Evolutionary conservation across 2,113 vertebrate genomes (phyloP).

Genomic region (Thymallus thymallus): DNA sequence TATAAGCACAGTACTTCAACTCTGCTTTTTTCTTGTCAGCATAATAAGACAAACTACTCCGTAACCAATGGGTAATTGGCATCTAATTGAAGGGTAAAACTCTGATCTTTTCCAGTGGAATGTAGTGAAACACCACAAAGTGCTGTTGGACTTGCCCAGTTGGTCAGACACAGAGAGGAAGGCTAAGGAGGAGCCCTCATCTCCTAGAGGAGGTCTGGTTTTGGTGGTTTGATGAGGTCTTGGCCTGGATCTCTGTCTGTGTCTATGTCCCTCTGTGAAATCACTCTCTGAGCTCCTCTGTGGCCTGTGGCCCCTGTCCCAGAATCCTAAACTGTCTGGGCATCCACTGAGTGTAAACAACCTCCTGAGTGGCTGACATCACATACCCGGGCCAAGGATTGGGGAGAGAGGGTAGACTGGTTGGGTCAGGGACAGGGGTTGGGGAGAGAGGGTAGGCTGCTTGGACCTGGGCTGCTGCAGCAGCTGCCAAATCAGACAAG

Average conservation of each 20-base stretch:
- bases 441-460: not conserved
- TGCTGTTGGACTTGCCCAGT: slow-evolving; percentile 9
- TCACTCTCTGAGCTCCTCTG: slow-evolving; percentile 21
- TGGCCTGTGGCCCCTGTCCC: slow-evolving; percentile 18
- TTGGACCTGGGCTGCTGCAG: not conserved
- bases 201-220: not conserved
- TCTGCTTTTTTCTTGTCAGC: not conserved
- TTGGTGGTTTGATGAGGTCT: not conserved
- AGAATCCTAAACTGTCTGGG: slow-evolving; percentile 14
- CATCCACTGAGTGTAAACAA: slow-evolving; percentile 5
- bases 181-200: not conserved
- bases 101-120: not conserved
- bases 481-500: not conserved
- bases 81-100: not conserved
- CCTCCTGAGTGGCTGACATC: slow-evolving; percentile 13
- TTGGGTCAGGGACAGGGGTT: not conserved
- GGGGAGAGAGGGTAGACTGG: no score
- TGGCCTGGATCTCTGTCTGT: slow-evolving; percentile 26
- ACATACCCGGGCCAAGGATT: not conserved
- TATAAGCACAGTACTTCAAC: not conserved
- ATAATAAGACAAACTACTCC: not conserved
- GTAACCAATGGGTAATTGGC: not conserved
- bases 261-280: slow-evolving; percentile 9
- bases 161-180: not conserved
- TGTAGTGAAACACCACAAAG: slow-evolving; percentile 9